Evolutionary conservation across 1,140 invertebrate genomes (phyloP).

Genomic region (Drosophila rufa): DNA sequence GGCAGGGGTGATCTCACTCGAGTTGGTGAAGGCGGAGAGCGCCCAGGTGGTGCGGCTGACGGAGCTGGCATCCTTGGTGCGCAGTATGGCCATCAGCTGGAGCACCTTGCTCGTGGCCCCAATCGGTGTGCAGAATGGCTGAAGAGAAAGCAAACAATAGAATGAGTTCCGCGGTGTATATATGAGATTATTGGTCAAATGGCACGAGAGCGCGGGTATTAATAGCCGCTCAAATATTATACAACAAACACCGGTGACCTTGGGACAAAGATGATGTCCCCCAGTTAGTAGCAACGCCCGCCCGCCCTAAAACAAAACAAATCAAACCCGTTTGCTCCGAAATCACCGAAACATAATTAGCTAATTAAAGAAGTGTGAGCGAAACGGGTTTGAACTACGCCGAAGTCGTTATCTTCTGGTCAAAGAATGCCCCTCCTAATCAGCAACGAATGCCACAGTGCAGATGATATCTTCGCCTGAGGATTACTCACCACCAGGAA

Average conservation of each 20-base stretch:
- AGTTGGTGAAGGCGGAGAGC: constrained; percentile 89
- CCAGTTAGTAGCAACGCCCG: constrained; percentile 33
- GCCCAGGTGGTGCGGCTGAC: constrained; percentile 90
- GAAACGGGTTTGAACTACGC: constrained; percentile 37
- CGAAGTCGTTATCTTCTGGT: constrained; percentile 39
- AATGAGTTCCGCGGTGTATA: constrained; percentile 19
- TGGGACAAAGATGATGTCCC: constrained; percentile 37
- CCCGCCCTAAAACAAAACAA: constrained; percentile 12
- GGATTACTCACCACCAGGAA: constrained; percentile 88
- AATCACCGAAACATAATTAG: constrained; percentile 42
- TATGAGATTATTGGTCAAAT: constrained; percentile 30
- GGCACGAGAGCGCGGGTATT: constrained; percentile 36
- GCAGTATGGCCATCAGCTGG: constrained; percentile 88
- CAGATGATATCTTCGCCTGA: constrained; percentile 8
- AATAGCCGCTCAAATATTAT: constrained; percentile 75
- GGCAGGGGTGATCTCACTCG: constrained; percentile 86
- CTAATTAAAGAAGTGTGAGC: constrained; percentile 20
- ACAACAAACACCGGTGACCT: constrained; percentile 66
- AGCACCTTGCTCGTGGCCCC: constrained; percentile 90
- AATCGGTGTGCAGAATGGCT: constrained; percentile 90
- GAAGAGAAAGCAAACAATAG: constrained; percentile 36
- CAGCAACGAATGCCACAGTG: constrained; percentile 23
- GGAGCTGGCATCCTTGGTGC: constrained; percentile 88
- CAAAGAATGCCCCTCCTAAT: constrained; percentile 37
- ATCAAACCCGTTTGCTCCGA: constrained; percentile 39